Evolutionary conservation across 2,888 invertebrate genomes (phyloP).

Genomic region (Elysia crispata): DNA sequence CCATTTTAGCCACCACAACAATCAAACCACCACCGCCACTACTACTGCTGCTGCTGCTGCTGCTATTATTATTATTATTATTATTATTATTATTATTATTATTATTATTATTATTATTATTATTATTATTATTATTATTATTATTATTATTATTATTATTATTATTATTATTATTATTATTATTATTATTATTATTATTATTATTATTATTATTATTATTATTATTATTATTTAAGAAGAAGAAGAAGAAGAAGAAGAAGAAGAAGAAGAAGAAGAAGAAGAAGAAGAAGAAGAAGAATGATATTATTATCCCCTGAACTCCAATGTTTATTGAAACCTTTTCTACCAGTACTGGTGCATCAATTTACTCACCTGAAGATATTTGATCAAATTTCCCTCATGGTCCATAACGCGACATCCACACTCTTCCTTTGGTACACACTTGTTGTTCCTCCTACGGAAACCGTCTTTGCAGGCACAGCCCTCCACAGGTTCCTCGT

Average conservation of each 20-base stretch:
- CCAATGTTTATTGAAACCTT: no score
- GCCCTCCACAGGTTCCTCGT: conserved; percentile 27
- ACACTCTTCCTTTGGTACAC: conserved; percentile 44
- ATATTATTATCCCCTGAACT: no score
- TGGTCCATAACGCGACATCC: conserved; percentile 25
- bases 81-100: conserved; percentile 1
- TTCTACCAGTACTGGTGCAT: no score
- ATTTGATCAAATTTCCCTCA: no score
- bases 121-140: conserved; percentile 10
- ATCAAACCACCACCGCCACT: no score
- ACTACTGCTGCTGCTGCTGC: conserved; percentile 15
- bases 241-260: conserved; percentile 26
- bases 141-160: background rate
- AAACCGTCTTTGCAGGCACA: conserved; percentile 23
- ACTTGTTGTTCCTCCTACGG: conserved; percentile 25
- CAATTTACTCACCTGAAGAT: no score
- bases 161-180: background rate
- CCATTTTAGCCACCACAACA: background rate
- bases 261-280: conserved; percentile 20
- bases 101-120: conserved; percentile 5
- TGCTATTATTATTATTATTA: conserved; percentile 2
- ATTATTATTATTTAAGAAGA: no score
- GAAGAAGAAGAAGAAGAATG: no score
- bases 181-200: background rate
- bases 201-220: conserved; percentile 2